Evolutionary conservation across 1,140 invertebrate species (phyloP).

Genomic region (Drosophila saltans): DNA sequence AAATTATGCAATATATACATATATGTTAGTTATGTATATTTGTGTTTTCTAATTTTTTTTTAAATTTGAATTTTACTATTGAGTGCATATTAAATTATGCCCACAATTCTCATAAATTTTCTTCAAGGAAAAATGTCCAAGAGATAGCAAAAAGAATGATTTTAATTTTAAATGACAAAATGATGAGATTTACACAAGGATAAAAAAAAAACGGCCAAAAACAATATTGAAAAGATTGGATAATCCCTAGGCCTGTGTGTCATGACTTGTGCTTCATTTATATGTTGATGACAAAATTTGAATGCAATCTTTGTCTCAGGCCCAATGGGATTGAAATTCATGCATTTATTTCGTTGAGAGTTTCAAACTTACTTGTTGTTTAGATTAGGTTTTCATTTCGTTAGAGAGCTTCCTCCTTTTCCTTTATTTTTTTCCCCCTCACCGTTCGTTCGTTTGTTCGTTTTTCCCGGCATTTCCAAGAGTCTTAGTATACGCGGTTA

Average conservation of each 20-base stretch:
- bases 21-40: background rate
- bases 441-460: too few species aligned
- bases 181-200: conserved; percentile 11
- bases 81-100: conserved; percentile 51
- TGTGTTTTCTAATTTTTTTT: background rate
- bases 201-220: conserved; percentile 14
- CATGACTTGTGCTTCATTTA: conserved; percentile 59
- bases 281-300: conserved; percentile 79
- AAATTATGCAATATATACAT: conserved; percentile 61
- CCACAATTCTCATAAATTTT: background rate
- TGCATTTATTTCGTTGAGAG: conserved; percentile 27
- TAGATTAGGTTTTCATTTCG: conserved; percentile 19
- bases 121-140: conserved; percentile 16
- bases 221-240: conserved; percentile 2
- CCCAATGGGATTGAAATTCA: conserved; percentile 45
- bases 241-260: conserved; percentile 9
- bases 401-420: background rate
- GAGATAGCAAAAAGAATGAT: conserved; percentile 17
- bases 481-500: conserved; percentile 1
- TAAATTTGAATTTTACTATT: background rate
- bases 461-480: too few species aligned
- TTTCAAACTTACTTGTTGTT: conserved; percentile 15
- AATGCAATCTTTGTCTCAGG: conserved; percentile 66
- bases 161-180: too few species aligned
- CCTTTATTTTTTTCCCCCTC: background rate